Evolutionary conservation across 2,888 invertebrate species (phyloP).

Genomic region (Eupithecia subfuscata): DNA sequence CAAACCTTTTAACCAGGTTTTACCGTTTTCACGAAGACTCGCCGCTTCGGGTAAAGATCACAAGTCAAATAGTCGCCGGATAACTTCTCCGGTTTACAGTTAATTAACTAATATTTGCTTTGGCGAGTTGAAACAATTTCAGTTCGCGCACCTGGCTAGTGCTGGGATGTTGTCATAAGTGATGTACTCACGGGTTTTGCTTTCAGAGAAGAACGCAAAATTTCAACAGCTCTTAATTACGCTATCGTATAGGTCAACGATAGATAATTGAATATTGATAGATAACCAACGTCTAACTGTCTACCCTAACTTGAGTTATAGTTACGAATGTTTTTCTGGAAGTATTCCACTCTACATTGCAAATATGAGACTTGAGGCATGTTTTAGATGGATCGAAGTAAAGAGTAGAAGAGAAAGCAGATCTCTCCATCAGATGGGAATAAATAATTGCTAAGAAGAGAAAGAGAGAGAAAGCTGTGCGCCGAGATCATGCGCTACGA

Average conservation of each 20-base stretch:
- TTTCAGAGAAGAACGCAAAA: not conserved
- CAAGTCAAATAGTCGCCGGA: constrained; percentile 52
- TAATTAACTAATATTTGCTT: constrained; percentile 84
- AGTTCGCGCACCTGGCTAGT: constrained; percentile 68
- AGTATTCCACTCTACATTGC: too few relatives aligned
- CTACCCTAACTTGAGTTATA: too few relatives aligned
- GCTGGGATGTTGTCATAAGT: constrained; percentile 13
- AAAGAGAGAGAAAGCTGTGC: too few relatives aligned
- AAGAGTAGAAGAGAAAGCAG: not conserved
- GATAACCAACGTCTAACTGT: not conserved
- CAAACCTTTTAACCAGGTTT: constrained; percentile 10
- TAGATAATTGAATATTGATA: too few relatives aligned
- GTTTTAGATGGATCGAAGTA: not conserved
- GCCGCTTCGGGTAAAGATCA: constrained; percentile 37
- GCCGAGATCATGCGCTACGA: too few relatives aligned
- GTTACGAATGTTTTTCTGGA: too few relatives aligned
- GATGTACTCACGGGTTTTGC: not conserved
- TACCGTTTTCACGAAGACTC: not conserved
- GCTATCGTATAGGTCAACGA: too few relatives aligned
- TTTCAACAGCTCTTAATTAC: not conserved
- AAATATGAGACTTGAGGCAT: not conserved
- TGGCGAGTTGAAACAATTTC: constrained; percentile 74
- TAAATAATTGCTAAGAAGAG: too few relatives aligned
- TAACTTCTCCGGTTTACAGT: constrained; percentile 67
- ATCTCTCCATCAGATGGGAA: too few relatives aligned